Conservation (phyloP, 2,113 vertebrate species). For the Ariopsis seemanni region DNA sequence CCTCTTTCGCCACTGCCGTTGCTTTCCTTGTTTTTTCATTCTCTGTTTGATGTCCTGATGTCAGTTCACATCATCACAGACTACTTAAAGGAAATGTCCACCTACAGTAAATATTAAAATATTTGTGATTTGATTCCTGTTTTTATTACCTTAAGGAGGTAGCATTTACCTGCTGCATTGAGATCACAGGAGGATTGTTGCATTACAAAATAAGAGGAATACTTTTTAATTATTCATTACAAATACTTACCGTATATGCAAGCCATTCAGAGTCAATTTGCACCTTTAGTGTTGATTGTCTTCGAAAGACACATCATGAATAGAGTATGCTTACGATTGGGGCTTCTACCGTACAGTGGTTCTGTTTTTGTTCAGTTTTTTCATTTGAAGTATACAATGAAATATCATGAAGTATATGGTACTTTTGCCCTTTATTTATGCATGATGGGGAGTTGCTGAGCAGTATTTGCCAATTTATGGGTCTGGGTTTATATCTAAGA, state of each 20-base stretch:
- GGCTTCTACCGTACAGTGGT: not conserved
- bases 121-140: not conserved
- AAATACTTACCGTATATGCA: not conserved
- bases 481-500: not conserved
- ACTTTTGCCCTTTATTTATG: conserved; percentile 16
- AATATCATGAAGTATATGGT: not conserved
- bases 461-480: not conserved
- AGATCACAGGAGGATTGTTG: not conserved
- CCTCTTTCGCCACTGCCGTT: not conserved
- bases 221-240: not conserved
- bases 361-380: not conserved
- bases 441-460: not conserved
- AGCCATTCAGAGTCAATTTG: not conserved
- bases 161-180: not conserved
- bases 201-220: not conserved
- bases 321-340: not conserved
- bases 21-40: not conserved
- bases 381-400: not conserved
- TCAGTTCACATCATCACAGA: not conserved
- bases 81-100: not conserved
- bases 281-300: not conserved
- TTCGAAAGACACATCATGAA: not conserved
- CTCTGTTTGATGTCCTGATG: not conserved
- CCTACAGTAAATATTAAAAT: not conserved
- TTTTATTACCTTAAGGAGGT: not conserved